Evolutionary conservation across 2,888 invertebrate species (phyloP).

Genomic region (Panzeria rudis): DNA sequence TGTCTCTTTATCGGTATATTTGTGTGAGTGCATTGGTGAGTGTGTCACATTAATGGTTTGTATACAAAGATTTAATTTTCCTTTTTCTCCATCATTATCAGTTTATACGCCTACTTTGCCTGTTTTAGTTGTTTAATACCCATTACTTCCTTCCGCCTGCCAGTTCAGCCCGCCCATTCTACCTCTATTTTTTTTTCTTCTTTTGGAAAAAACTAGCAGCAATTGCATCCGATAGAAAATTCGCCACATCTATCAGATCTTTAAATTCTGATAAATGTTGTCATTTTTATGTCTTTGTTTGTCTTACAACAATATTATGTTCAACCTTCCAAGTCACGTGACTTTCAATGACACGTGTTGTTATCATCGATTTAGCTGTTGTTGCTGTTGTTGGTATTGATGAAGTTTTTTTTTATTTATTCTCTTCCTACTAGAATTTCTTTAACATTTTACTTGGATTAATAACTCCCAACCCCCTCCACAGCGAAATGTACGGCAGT

Average conservation of each 20-base stretch:
- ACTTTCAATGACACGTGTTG: conserved; percentile 67
- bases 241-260: conserved; percentile 69
- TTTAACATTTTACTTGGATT: conserved; percentile 35
- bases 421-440: conserved; percentile 22
- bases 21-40: conserved; percentile 34
- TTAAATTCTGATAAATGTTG: conserved; percentile 47
- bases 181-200: not conserved
- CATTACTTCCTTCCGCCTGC: conserved; percentile 56
- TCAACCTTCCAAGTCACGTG: conserved; percentile 62
- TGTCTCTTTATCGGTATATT: not conserved
- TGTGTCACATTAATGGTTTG: conserved; percentile 67
- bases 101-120: conserved; percentile 62
- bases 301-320: conserved; percentile 53
- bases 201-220: not conserved
- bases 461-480: conserved; percentile 46
- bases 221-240: conserved; percentile 59
- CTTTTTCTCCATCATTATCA: conserved; percentile 55
- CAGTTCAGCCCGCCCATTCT: conserved; percentile 1
- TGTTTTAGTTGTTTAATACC: conserved; percentile 56
- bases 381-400: conserved; percentile 31
- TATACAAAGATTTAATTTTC: conserved; percentile 67
- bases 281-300: conserved; percentile 54
- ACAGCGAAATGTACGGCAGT: not conserved
- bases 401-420: conserved; percentile 31
- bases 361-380: conserved; percentile 58